Evolutionary conservation across 2,797 vertebrate species (phyloP), one percentile per base, ranked within the genome.

Genomic region (Typhlichthys subterraneus): DNA sequence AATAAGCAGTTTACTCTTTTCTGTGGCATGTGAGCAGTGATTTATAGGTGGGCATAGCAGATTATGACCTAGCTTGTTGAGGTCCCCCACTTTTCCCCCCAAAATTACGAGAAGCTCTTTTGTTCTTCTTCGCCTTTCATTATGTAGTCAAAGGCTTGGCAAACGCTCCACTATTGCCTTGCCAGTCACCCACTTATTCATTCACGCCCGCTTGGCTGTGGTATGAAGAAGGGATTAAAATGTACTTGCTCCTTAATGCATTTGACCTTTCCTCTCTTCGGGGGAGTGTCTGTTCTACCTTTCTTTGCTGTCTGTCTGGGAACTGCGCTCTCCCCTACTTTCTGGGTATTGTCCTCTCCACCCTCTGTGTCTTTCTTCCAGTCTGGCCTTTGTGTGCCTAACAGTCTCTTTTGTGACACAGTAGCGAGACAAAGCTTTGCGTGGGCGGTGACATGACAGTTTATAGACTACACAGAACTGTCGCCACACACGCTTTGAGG

Each of bases 371-470:
- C 10, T 13, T 10, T 48, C 38, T 45, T 19, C 50, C 12, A 14
- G 49, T 49, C 2, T 45, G 6, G 29, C 3, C 8, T 13, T 15
- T 48, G 9, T 52, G 23, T 51, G 53, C 2, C 46, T 38, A n/a
- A 3, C 33, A 38, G 23, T 61, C 9, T 48, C 76, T 74, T 53
- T 67, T 60, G 67, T 72, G 80, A 77, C 76, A 77, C 23, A 67
- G 79, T 77, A 80, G 9, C 19, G 62, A 81, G 83, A 85, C 75
- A 80, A 77, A 76, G 78, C 72, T 38, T 58, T 59, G 78, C 77
- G 83, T 81, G 82, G 85, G 85, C 76, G 83, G 75, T 66, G 81
- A 87, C 81, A 69, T 81, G 77, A 80, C 75, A 81, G 80, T 29
- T 66, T 51, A 42, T 79, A 79, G 82, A 73, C 76, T 55, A 52